Evolutionary conservation across 2,113 vertebrate species (phyloP).

Genomic region (Taurulus bubalis): DNA sequence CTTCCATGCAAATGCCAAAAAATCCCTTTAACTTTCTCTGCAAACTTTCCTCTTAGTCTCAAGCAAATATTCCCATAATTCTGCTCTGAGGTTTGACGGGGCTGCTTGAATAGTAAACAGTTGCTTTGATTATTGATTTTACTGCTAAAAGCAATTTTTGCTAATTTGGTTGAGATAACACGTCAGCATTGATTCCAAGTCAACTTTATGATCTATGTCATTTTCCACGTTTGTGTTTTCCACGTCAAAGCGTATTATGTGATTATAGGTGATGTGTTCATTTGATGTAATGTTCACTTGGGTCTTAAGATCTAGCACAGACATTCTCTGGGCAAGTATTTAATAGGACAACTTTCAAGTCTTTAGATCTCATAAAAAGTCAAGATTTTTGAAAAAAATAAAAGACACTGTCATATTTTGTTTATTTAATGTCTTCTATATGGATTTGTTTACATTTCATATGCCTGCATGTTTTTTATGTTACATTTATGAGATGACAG

Average conservation of each 20-base stretch:
- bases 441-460: background rate
- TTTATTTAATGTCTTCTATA: background rate
- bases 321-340: background rate
- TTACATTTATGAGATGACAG: background rate
- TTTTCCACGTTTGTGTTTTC: conserved; percentile 38
- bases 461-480: background rate
- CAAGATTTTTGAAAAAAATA: background rate
- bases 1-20: conserved; percentile 57
- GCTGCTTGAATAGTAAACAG: conserved; percentile 60
- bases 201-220: conserved; percentile 22
- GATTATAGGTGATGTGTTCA: conserved; percentile 20
- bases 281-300: conserved; percentile 3
- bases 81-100: conserved; percentile 2
- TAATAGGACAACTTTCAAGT: background rate
- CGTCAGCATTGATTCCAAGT: conserved; percentile 45
- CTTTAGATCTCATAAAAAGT: background rate
- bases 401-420: background rate
- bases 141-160: conserved; percentile 48
- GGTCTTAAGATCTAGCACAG: background rate
- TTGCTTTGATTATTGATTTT: conserved; percentile 64
- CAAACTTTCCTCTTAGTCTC: conserved; percentile 74
- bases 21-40: conserved; percentile 55
- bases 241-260: conserved; percentile 39
- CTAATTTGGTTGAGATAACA: conserved; percentile 48
- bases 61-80: conserved; percentile 48